Conservation (phyloP, 2,888 invertebrate species). For the Cantharis lateralis region DNA sequence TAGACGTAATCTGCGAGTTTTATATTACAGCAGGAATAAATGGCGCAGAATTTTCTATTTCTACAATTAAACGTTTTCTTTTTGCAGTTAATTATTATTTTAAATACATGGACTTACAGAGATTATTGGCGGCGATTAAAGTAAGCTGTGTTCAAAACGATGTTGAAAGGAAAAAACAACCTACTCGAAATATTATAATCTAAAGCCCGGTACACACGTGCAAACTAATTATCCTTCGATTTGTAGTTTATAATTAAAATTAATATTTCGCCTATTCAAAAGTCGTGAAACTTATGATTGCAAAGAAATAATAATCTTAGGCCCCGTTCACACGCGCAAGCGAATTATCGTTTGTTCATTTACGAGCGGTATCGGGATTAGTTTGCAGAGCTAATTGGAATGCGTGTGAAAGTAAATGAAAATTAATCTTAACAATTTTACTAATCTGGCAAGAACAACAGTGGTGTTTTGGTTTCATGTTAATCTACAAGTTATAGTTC, state of each 20-base stretch:
- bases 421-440: neutral
- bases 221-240: neutral
- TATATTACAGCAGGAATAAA: neutral
- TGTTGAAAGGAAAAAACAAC: too few species aligned
- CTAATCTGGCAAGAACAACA: neutral
- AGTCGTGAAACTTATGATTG: neutral
- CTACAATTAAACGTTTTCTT: neutral
- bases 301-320: neutral
- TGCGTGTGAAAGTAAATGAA: neutral
- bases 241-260: too few species aligned
- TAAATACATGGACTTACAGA: neutral
- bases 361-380: neutral
- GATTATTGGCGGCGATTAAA: neutral
- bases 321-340: neutral
- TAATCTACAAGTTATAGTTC: neutral
- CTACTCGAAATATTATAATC: too few species aligned
- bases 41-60: neutral
- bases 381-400: neutral
- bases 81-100: neutral
- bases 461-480: neutral
- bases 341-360: neutral
- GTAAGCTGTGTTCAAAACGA: neutral
- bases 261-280: too few species aligned
- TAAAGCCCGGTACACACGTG: neutral
- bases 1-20: conserved; percentile 4